Base-by-base conservation (phyloP, 2,888 invertebrate genomes). In the Phaonia tiefii region DNA sequence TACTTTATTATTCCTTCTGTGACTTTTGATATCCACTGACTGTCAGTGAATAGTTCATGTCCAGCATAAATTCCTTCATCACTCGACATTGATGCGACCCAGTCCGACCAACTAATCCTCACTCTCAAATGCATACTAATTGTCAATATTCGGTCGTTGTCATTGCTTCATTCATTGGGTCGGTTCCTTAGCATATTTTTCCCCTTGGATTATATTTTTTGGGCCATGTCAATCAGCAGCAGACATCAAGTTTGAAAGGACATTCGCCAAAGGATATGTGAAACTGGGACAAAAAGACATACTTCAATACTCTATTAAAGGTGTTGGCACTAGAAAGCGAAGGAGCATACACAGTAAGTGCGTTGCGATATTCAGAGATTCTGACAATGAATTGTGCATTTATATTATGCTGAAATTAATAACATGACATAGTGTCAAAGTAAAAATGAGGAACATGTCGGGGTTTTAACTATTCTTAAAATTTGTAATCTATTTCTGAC, bases 41-140 rank as follows among this genome's bases (percentile, higher is more conserved):
- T 74, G 74, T 70, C 70, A 79, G 70, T 79, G 74, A 74, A 79
- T 79, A 79, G 70, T 74, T 79, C 70, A 79, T 75, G 75, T 71
- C 31, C 31, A 31, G 56, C 54, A 74, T 79, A 42, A 66, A 79
- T 79, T 71, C 58, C 66, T 49, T 54, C 66, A 56, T 20, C 56
- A 39, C 70, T 70, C 70, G 75, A 71, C 79, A 71, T 79, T 79
- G 74, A 71, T 71, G 65, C 39, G 42, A 37, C 17, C 60, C 39
- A 37, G 42, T 20, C 20, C 17, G 66, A 31, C 66, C 56, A 65
- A 75, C 66, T 79, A 75, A 79, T 79, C 66, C 72, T 69, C 31
- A 67, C 60, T 49, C 51, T 77, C 56, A 67, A 58, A 10, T 54
- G 22, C 54, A 46, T 46, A 56, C 56, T 56, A 66, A 66, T 46